A percentile compares a stretch with the other conserved stretches of the same genome.
Evolutionary conservation across 2,888 invertebrate species (phyloP).

Genomic region (Tenodera sinensis): DNA sequence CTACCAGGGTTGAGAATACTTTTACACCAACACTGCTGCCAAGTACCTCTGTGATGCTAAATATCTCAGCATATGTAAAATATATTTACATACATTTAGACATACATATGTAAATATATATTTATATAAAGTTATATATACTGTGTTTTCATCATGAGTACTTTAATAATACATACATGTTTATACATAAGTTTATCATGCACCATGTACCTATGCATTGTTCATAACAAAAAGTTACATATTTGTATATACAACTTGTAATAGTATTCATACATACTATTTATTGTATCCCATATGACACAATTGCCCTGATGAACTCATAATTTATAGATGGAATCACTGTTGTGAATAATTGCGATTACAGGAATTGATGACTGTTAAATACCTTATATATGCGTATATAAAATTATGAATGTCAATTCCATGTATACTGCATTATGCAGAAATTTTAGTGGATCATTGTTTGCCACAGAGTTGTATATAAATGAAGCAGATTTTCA

Average conservation of each 20-base stretch:
- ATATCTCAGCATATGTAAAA: background rate
- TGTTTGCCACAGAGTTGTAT: constrained; percentile 6
- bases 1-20: background rate
- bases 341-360: background rate
- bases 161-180: constrained; percentile 9
- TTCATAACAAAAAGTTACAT: background rate
- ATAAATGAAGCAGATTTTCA: constrained; percentile 8
- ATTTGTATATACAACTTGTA: background rate
- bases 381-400: background rate
- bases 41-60: constrained; percentile 17
- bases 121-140: constrained; percentile 11
- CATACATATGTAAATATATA: background rate
- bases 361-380: constrained; percentile 10
- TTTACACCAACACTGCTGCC: constrained; percentile 11
- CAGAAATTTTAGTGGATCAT: background rate
- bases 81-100: constrained; percentile 1
- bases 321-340: background rate
- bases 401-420: constrained; percentile 9
- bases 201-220: background rate
- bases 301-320: background rate
- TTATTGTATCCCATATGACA: background rate
- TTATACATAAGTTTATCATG: constrained; percentile 8
- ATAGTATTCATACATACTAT: background rate
- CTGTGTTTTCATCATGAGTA: constrained; percentile 8
- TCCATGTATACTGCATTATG: background rate